Evolutionary conservation across 2,888 invertebrate genomes (phyloP), one percentile per base, ranked within the genome.

Genomic region (Protodeltote pygarga): DNA sequence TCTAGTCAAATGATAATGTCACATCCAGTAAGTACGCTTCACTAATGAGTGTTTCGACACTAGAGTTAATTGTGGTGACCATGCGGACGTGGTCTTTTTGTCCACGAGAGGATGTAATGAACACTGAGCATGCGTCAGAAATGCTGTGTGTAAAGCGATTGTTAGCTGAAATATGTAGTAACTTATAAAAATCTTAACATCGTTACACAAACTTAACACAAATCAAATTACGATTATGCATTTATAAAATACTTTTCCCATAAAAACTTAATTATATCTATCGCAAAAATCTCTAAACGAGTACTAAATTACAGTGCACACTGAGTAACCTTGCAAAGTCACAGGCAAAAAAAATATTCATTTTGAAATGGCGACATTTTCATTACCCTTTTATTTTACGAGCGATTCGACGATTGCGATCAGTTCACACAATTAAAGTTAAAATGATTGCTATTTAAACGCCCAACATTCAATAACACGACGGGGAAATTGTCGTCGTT

Each of bases 351-450:
- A 65, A 65, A 41, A 15, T 34, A 47, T 40, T 48, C 47, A 46
- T 9, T 50, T 37, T 34, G 29, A 52, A 68, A 65, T 46, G 31
- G 48, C 47, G 53, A 66, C 60, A 58, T 59, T 67, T 65, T 50
- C 60, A 63, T 58, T 55, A 49, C 57, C 44, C 32, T 51, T 57
- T 60, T 52, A 69, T 53, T 59, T 65, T 53, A 66, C 34, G 57
- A 61, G 45, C 27, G 19, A 14, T 23, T 50, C 53, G 34, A 15
- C 47, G 77, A 79, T 76, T 71, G 54, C 50, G 23, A 75, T 76
- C 71, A 19, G 60, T 75, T 81, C 81, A 63, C 80, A 81, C 77
- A 63, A 67, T 78, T 81, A 76, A 59, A 57, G 54, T 50, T 60
- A 69, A 71, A 74, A 75, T 77, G 72, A 75, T 74, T 75, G 71